These are phyloP conservation scores for Choloepus hoffmanni DNA, from an alignment of 2,113 vertebrate genomes.

Conservation along the genomic window DNA sequence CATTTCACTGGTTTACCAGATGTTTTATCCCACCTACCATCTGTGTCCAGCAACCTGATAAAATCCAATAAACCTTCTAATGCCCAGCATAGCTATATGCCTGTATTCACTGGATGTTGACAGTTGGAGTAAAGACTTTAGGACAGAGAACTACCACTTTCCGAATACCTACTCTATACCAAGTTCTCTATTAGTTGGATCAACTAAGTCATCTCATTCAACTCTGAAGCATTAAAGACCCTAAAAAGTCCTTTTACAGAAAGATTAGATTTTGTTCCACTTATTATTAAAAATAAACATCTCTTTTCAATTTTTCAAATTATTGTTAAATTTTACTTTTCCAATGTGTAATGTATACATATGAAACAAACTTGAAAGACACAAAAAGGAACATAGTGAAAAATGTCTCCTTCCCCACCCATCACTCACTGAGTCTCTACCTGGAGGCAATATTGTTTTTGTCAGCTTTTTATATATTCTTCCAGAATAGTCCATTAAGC, in stretches of 20 bases:
- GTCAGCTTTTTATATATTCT: background rate
- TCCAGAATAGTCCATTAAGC: constrained; percentile 13
- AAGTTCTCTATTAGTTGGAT: background rate
- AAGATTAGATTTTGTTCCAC: constrained; percentile 45
- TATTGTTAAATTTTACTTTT: constrained; percentile 60
- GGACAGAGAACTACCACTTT: background rate
- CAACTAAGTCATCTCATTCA: constrained; percentile 44
- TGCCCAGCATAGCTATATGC: constrained; percentile 23
- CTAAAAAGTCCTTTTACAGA: constrained; percentile 47
- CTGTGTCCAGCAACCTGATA: constrained; percentile 63
- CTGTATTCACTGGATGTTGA: background rate
- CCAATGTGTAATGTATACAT: background rate
- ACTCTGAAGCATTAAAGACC: constrained; percentile 22
- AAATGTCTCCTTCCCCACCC: background rate
- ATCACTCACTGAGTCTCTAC: constrained; percentile 2
- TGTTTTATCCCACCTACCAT: constrained; percentile 65
- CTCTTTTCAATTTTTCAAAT: constrained; percentile 60
- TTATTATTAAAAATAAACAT: constrained; percentile 55
- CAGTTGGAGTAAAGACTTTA: background rate
- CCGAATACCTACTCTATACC: constrained; percentile 51
- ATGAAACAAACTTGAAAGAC: constrained; percentile 57
- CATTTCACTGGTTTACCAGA: constrained; percentile 71
- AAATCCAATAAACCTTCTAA: constrained; percentile 75
- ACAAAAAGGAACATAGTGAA: background rate
- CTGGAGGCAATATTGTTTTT: background rate